phyloP scores from a whole-genome alignment of 2,797 vertebrate species.

The Spondyliosoma cantharus region DNA sequence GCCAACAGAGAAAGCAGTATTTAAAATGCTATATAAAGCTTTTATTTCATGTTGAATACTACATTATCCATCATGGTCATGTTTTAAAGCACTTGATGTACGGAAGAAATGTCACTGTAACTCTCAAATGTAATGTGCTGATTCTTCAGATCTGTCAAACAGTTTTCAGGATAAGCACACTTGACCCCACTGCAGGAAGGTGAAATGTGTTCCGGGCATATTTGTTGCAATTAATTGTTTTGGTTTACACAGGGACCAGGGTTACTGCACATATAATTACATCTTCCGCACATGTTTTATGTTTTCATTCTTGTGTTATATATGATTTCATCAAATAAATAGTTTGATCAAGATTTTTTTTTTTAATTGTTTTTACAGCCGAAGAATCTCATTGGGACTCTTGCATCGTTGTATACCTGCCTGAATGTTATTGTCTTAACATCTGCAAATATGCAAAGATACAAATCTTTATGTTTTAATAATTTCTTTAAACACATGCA shows the following conservation, averaged over 20 bases:
- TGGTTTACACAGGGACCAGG: conserved; percentile 44
- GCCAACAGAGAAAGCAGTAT: too few species aligned
- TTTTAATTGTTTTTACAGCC: background rate
- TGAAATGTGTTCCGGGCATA: conserved; percentile 2
- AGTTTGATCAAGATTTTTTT: conserved; percentile 9
- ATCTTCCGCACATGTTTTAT: background rate
- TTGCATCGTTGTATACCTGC: background rate
- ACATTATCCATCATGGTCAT: conserved; percentile 1
- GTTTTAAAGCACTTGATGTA: conserved; percentile 23
- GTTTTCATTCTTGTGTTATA: conserved; percentile 36
- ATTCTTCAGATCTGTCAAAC: conserved; percentile 17
- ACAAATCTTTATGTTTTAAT: too few species aligned
- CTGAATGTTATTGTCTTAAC: background rate
- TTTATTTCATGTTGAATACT: background rate
- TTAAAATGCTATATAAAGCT: background rate
- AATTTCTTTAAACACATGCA: background rate
- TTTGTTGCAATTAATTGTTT: conserved; percentile 20
- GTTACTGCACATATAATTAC: conserved; percentile 28
- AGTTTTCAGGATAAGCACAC: background rate
- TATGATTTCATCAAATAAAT: conserved; percentile 43
- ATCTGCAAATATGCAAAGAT: background rate
- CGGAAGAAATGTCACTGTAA: conserved; percentile 14
- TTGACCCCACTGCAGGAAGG: background rate
- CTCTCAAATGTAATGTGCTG: conserved; percentile 1
- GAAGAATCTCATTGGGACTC: background rate